Evolutionary conservation across 2,113 vertebrate genomes (phyloP).

Genomic region (Acrocephalus arundinaceus): DNA sequence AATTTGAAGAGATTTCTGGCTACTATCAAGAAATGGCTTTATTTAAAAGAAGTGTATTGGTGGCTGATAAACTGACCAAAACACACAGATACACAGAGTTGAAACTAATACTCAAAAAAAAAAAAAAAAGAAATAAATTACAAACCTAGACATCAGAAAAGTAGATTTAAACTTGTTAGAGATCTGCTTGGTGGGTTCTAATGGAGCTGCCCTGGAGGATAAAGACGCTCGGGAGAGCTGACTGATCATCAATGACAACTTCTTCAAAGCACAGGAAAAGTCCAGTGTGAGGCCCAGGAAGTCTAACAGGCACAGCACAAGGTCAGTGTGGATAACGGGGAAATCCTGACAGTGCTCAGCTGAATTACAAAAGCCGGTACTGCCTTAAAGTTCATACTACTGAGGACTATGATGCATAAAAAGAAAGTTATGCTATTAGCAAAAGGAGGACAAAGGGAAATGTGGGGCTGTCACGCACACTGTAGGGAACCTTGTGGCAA

Average conservation of each 20-base stretch:
- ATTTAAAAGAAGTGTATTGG: neutral
- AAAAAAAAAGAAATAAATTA: accelerated
- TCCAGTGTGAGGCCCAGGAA: neutral
- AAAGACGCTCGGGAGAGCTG: neutral
- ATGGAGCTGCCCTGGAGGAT: neutral
- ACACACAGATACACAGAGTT: neutral
- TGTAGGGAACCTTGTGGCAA: neutral
- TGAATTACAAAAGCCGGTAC: neutral
- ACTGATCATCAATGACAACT: neutral
- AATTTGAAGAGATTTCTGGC: neutral
- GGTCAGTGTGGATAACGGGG: neutral
- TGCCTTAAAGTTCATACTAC: neutral
- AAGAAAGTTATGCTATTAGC: neutral
- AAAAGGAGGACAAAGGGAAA: neutral
- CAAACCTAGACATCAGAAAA: neutral
- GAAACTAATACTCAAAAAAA: neutral
- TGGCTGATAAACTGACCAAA: neutral
- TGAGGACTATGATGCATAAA: neutral
- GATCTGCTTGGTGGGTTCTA: neutral
- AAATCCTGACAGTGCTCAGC: neutral
- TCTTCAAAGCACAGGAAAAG: neutral
- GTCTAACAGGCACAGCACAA: neutral
- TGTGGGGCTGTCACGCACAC: accelerated
- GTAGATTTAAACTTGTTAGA: neutral
- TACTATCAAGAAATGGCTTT: neutral